A percentile compares a stretch with the other conserved stretches of the same genome.
phyloP scores from a whole-genome alignment of 1,140 invertebrate species.

The Epicauta chinensis region DNA sequence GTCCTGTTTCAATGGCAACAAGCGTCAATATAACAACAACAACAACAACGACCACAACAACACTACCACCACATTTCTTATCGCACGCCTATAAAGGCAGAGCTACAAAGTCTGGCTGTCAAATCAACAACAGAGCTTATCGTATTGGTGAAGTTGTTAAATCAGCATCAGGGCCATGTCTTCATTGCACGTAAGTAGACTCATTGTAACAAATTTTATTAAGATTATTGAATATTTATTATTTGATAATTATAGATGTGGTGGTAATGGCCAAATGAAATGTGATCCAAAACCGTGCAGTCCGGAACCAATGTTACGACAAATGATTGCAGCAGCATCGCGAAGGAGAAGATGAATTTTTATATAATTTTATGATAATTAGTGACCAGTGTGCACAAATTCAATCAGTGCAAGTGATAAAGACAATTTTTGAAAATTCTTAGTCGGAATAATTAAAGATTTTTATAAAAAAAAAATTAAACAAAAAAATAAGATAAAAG shows the following conservation, averaged over 20 bases:
- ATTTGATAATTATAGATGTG: conserved; percentile 61
- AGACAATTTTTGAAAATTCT: too few relatives aligned
- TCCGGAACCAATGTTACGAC: conserved; percentile 79
- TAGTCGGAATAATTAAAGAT: too few relatives aligned
- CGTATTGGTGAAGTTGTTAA: conserved; percentile 75
- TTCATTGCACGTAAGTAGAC: conserved; percentile 81
- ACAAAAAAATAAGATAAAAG: conserved; percentile 21
- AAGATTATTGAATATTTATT: conserved; percentile 5
- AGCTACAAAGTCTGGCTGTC: conserved; percentile 69
- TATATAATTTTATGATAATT: conserved; percentile 21
- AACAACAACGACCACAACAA: conserved; percentile 79
- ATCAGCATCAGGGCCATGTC: conserved; percentile 81
- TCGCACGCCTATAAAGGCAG: conserved; percentile 69
- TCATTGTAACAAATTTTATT: neutral
- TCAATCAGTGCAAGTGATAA: conserved; percentile 25
- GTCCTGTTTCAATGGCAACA: conserved; percentile 78
- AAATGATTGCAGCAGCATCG: conserved; percentile 74
- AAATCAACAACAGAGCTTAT: conserved; percentile 75
- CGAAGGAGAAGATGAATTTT: conserved; percentile 64
- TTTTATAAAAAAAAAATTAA: conserved; percentile 33
- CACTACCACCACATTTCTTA: conserved; percentile 73
- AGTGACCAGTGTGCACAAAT: conserved; percentile 36
- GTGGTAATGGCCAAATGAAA: conserved; percentile 84
- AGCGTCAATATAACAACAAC: conserved; percentile 73
- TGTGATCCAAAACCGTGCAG: conserved; percentile 84